A percentile compares a stretch with the other conserved stretches of the same genome.
Evolutionary conservation across 1,140 invertebrate species (phyloP).

Genomic region (Caenorhabditis inopinata): DNA sequence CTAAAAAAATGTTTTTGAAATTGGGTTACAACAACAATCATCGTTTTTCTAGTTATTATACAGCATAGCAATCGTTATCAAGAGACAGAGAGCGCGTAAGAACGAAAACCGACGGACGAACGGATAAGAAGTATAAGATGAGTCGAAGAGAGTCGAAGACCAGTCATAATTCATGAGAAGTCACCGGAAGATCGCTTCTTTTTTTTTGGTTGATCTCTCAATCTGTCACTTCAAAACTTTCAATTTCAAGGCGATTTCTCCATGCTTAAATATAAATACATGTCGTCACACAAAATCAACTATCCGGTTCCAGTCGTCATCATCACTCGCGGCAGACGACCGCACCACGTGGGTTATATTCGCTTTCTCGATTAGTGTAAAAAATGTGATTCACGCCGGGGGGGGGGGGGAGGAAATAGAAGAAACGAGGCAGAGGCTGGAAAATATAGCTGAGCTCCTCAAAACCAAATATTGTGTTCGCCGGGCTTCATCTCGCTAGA

Average conservation of each 20-base stretch:
- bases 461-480: neutral
- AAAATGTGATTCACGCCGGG: no score
- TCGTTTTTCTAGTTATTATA: no score
- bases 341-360: no score
- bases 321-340: no score
- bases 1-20: no score
- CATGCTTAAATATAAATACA: no score
- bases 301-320: no score
- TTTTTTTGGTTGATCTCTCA: neutral
- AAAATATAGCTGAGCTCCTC: neutral
- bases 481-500: neutral
- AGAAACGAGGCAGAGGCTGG: neutral
- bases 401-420: no score
- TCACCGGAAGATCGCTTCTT: neutral
- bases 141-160: neutral
- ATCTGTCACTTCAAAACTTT: neutral
- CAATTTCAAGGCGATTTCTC: neutral
- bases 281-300: no score
- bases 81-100: neutral
- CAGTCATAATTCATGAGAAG: slow-evolving; percentile 17
- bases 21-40: no score
- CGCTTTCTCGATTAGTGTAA: no score
- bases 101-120: neutral
- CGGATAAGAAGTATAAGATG: neutral
- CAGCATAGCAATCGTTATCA: no score